These are phyloP conservation scores for Carettochelys insculpta DNA, from an alignment of 2,113 vertebrate species.

Conservation along the genomic window DNA sequence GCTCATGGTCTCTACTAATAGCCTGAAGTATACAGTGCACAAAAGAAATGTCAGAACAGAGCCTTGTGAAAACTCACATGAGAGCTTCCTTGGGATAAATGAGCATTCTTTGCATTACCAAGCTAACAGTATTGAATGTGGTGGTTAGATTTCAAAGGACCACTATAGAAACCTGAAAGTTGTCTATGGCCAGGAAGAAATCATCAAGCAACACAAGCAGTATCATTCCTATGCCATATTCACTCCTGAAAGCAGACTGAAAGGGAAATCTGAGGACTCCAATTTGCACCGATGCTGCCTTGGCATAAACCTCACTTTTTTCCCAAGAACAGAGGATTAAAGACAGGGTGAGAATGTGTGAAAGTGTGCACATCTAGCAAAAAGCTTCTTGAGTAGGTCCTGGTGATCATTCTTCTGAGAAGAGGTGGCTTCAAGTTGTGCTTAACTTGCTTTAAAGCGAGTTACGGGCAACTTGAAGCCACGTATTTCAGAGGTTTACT, in stretches of 20 bases:
- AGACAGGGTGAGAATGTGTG: background rate
- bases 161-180: background rate
- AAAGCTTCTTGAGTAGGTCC: background rate
- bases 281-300: background rate
- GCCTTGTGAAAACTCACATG: background rate
- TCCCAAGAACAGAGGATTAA: background rate
- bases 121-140: background rate
- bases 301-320: background rate
- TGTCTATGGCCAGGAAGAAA: background rate
- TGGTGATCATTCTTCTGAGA: background rate
- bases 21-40: background rate
- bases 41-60: background rate
- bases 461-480: too few relatives aligned
- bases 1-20: background rate
- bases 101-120: background rate
- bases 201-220: background rate
- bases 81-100: background rate
- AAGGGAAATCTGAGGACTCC: background rate
- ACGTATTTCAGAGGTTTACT: too few relatives aligned
- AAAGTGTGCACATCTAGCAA: background rate
- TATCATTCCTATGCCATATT: fast-evolving
- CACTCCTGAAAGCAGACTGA: background rate
- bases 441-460: too few relatives aligned
- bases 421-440: background rate
- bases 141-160: background rate